These are phyloP conservation scores for Nomada hirtipes DNA, from an alignment of 2,888 invertebrate species.

Conservation along the genomic window DNA sequence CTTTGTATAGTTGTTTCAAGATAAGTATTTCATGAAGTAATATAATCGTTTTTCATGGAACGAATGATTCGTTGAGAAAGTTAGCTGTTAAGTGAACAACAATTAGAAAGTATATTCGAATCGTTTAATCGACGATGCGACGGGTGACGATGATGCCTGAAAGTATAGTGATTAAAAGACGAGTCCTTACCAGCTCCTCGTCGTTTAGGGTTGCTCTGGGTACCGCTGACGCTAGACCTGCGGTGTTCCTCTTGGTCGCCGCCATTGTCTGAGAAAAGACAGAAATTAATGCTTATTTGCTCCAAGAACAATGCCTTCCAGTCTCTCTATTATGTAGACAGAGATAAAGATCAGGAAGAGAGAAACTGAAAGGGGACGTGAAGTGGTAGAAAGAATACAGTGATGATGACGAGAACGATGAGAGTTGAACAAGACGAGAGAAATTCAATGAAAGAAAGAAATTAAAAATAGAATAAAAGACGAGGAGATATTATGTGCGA, in stretches of 20 bases:
- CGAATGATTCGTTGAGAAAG: neutral
- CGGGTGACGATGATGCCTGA: constrained; percentile 62
- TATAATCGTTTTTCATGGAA: constrained; percentile 33
- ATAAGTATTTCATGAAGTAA: no score
- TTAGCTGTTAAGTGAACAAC: neutral
- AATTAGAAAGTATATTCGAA: neutral
- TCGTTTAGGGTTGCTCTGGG: constrained; percentile 99
- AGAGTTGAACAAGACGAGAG: neutral
- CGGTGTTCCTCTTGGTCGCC: constrained; percentile 98
- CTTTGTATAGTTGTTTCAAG: no score
- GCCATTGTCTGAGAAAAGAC: constrained; percentile 95
- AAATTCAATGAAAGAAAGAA: neutral
- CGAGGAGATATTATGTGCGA: neutral
- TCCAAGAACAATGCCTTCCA: constrained; percentile 61
- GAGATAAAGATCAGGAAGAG: constrained; percentile 70
- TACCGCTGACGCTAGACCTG: constrained; percentile 98
- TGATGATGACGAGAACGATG: constrained; percentile 11
- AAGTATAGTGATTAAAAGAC: constrained; percentile 53
- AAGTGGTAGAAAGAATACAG: constrained; percentile 18
- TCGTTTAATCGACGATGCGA: constrained; percentile 42
- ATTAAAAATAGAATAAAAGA: constrained; percentile 4
- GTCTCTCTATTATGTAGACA: constrained; percentile 65
- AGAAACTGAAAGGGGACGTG: constrained; percentile 55
- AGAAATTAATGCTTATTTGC: constrained; percentile 72
- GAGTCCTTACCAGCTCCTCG: constrained; percentile 96